Evolutionary conservation across 2,888 invertebrate genomes (phyloP).

Genomic region (Platypus cylindrus): DNA sequence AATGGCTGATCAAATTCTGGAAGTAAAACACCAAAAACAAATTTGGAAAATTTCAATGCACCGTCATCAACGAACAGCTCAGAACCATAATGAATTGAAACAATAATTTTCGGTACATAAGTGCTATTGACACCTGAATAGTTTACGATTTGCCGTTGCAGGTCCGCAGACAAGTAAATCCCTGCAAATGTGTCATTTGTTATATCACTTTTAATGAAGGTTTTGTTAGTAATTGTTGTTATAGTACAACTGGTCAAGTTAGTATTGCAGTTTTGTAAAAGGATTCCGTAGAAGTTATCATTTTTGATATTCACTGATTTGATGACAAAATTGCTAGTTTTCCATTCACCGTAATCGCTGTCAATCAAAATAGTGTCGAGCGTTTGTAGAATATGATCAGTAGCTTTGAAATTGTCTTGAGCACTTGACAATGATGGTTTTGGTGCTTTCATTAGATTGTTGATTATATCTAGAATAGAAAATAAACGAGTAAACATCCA

Average conservation of each 20-base stretch:
- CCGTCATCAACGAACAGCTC: conserved; percentile 12
- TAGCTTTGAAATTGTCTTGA: conserved; percentile 18
- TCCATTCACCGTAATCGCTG: conserved; percentile 5
- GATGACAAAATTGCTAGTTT: conserved; percentile 9
- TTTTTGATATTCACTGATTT: conserved; percentile 6
- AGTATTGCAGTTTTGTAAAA: conserved; percentile 8
- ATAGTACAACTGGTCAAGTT: conserved; percentile 1
- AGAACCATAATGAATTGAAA: conserved; percentile 13
- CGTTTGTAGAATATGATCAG: conserved; percentile 20
- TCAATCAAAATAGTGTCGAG: conserved; percentile 17
- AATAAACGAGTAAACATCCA: background rate
- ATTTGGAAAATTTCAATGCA: conserved; percentile 5
- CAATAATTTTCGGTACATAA: conserved; percentile 11
- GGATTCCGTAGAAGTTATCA: conserved; percentile 5
- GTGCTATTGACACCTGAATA: conserved; percentile 2
- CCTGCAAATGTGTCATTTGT: conserved; percentile 6
- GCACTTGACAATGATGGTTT: conserved; percentile 14
- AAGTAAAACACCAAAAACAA: conserved; percentile 15
- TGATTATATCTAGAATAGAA: conserved; percentile 7
- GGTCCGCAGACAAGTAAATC: conserved; percentile 6
- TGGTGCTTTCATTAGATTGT: conserved; percentile 15
- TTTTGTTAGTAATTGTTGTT: conserved; percentile 1
- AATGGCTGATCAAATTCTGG: conserved; percentile 12
- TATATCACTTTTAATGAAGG: background rate
- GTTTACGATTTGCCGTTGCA: conserved; percentile 10